A percentile compares a stretch with the other conserved stretches of the same genome.
These are phyloP conservation scores for Cyphomyrmex costatus DNA, from an alignment of 1,140 invertebrate genomes.

Conservation along the genomic window DNA sequence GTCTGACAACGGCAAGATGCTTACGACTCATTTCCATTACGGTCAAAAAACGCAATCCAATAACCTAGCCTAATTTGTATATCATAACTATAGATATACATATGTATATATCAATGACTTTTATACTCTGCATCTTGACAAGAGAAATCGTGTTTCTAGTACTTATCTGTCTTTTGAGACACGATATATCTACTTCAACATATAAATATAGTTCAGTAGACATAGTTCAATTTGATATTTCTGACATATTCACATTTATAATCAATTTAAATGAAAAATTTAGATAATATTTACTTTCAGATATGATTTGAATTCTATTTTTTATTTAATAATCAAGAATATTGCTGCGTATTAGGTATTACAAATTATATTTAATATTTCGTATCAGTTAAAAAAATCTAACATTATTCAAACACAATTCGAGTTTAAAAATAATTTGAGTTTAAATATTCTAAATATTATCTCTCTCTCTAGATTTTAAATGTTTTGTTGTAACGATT, in stretches of 20 bases:
- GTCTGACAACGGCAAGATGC: conserved; percentile 48
- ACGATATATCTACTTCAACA: background rate
- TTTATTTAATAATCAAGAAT: background rate
- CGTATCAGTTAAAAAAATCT: background rate
- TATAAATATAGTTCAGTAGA: conserved; percentile 3
- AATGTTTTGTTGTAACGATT: background rate
- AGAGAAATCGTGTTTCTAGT: conserved; percentile 47
- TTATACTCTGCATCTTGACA: conserved; percentile 57
- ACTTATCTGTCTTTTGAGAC: conserved; percentile 18
- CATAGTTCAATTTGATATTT: conserved; percentile 4
- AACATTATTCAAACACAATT: background rate
- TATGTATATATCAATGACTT: conserved; percentile 15
- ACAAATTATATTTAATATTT: background rate
- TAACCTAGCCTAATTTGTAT: conserved; percentile 34
- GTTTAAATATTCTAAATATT: background rate
- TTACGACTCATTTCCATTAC: conserved; percentile 63
- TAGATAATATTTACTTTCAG: conserved; percentile 1
- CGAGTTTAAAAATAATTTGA: background rate
- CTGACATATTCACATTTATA: background rate
- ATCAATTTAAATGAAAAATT: background rate
- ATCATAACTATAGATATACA: conserved; percentile 45
- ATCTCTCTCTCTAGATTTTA: background rate
- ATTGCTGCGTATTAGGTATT: too few species aligned
- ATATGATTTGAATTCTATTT: background rate
- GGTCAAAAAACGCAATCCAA: conserved; percentile 71